These are phyloP conservation scores for Bufo bufo DNA, from an alignment of 2,113 vertebrate genomes.

Conservation along the genomic window DNA sequence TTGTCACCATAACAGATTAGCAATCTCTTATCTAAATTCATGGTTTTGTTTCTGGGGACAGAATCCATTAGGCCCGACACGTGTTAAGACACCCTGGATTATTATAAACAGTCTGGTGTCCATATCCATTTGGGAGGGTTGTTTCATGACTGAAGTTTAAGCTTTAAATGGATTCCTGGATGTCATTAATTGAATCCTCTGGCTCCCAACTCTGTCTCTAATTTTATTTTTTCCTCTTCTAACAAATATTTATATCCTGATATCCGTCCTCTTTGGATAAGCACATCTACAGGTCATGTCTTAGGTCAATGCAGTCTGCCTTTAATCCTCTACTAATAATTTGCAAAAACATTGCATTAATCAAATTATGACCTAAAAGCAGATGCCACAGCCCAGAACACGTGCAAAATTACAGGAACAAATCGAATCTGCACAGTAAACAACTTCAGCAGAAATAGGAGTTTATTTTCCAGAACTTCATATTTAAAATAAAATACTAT, in stretches of 20 bases:
- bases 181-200: conserved; percentile 36
- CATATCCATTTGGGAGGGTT: conserved; percentile 16
- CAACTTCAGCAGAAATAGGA: background rate
- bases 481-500: background rate
- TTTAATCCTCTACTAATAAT: conserved; percentile 31
- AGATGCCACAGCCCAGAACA: background rate
- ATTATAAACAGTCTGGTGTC: conserved; percentile 24
- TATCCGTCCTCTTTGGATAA: conserved; percentile 30
- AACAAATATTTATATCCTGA: conserved; percentile 51
- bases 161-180: conserved; percentile 48
- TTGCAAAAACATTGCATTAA: conserved; percentile 27
- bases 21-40: background rate
- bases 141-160: background rate
- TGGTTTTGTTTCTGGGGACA: background rate
- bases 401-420: background rate
- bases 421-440: background rate
- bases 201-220: conserved; percentile 34
- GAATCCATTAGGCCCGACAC: background rate
- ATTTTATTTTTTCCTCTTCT: conserved; percentile 52
- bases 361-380: background rate
- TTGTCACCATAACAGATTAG: too few species aligned
- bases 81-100: conserved; percentile 32
- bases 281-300: conserved; percentile 25
- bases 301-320: conserved; percentile 17
- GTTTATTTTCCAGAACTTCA: background rate